Evolutionary conservation across 2,888 invertebrate species (phyloP), one percentile per base, ranked within the genome.

Genomic region (Eristalinus aeneus): DNA sequence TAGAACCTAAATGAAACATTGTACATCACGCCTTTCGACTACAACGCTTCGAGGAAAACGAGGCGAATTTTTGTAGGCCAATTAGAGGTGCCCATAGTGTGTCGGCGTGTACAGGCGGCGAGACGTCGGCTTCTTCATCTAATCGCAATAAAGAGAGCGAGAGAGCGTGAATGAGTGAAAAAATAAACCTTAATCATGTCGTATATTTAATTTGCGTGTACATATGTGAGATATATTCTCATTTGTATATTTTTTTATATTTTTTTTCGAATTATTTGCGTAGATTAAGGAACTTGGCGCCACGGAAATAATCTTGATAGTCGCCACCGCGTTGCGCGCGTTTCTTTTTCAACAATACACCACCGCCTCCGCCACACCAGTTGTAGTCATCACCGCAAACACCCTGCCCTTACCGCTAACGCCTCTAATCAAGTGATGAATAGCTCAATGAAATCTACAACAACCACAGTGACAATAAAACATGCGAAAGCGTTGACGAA

Each of bases 271-370:
- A 89, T 89, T 89, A 90, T 91, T 91, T 91, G 90, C 89, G 90
- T 90, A 90, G 90, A 90, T 91, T 90, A 90, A 90, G 90, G 89
- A 90, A 90, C 89, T 77, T 91, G 91, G 91, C 91, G 91, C 91
- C 91, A 91, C 46, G 91, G 91, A 91, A 91, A 91, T 90, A 90
- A 91, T 90, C 90, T 88, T 54, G 10, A 36, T 32, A 34, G 56
- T 73, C 81, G 77, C 72, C 64, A 69, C 56, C 69, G 74, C 64
- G 31, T 68, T 79, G 68, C 73, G 67, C 73, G 61, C 63, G 32
- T 20, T 73, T 16, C 46, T 27, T 58, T 39, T 31, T 36, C 60
- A 58, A 58, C 23, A 12, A 46, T 27, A 34, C 32, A 34, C 32
- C 56, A 53, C 56, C 63, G 75, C 56, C 71, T 56, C 46, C 54